A percentile compares a stretch with the other conserved stretches of the same genome.
Evolutionary conservation across 2,888 invertebrate genomes (phyloP).

Genomic region (Chymomyza caudatula): DNA sequence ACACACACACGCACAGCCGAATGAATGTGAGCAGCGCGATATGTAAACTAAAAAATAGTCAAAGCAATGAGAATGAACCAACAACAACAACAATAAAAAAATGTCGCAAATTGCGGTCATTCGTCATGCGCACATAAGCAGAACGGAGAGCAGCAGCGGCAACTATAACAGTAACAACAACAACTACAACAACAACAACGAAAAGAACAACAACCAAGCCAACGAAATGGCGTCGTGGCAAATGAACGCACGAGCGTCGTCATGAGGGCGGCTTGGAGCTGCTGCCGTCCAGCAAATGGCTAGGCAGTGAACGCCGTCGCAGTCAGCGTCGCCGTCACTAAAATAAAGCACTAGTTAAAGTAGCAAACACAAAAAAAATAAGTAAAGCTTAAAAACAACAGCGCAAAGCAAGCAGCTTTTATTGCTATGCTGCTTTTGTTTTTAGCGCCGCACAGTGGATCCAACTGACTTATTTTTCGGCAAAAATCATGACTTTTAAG

Average conservation of each 20-base stretch:
- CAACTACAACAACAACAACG: not conserved
- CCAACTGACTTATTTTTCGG: too few relatives aligned
- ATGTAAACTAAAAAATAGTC: not conserved
- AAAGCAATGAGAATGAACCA: slow-evolving; percentile 13
- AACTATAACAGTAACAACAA: slow-evolving; percentile 22
- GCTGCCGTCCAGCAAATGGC: not conserved
- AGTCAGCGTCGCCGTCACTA: not conserved
- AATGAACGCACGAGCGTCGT: slow-evolving; percentile 3
- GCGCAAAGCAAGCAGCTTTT: slow-evolving; percentile 9
- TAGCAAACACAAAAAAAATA: not conserved
- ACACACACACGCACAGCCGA: slow-evolving; percentile 4
- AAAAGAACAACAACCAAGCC: not conserved
- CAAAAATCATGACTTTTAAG: too few relatives aligned
- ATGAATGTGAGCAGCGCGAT: not conserved
- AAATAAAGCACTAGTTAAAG: not conserved
- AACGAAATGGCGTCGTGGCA: slow-evolving; percentile 8
- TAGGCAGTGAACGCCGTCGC: not conserved
- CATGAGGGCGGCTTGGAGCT: not conserved
- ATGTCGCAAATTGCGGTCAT: slow-evolving; percentile 77
- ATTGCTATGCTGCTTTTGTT: slow-evolving; percentile 28
- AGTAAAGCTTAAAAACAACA: not conserved
- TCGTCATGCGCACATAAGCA: slow-evolving; percentile 77
- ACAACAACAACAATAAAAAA: slow-evolving; percentile 52
- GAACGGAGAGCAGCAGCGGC: slow-evolving; percentile 44
- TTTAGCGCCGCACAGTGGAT: too few relatives aligned